These are phyloP conservation scores for Hymenochirus boettgeri DNA, from an alignment of 2,113 vertebrate genomes.

Conservation along the genomic window DNA sequence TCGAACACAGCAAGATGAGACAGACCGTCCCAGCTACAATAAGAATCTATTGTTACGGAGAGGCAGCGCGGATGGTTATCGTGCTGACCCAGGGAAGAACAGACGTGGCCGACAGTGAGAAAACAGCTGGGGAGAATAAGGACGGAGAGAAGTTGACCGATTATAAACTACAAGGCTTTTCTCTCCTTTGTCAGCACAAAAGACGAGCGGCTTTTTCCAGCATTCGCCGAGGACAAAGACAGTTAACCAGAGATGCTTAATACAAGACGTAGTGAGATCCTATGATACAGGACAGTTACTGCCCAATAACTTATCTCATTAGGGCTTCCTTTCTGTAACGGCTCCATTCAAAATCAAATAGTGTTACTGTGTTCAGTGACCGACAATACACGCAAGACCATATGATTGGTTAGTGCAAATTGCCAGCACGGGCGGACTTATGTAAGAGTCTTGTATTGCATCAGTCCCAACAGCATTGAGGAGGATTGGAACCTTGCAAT, in stretches of 20 bases:
- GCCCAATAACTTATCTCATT: constrained; percentile 10
- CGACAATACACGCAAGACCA: too few relatives aligned
- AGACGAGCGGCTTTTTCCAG: not conserved
- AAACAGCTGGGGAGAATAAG: constrained; percentile 35
- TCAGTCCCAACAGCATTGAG: too few relatives aligned
- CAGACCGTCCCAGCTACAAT: not conserved
- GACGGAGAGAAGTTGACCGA: not conserved
- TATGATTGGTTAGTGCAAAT: too few relatives aligned
- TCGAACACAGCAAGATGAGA: constrained; percentile 1
- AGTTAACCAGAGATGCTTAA: constrained; percentile 10
- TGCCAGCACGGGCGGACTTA: too few relatives aligned
- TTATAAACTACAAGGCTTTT: constrained; percentile 7
- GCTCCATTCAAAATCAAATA: too few relatives aligned
- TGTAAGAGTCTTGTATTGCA: too few relatives aligned
- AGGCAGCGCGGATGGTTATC: not conserved
- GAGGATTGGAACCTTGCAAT: too few relatives aligned
- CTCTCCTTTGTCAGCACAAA: constrained; percentile 25
- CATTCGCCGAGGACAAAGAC: constrained; percentile 23
- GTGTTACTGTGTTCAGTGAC: too few relatives aligned
- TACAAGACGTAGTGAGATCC: constrained; percentile 1
- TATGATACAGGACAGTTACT: not conserved
- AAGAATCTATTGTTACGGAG: not conserved
- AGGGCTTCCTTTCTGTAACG: not conserved
- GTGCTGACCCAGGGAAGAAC: constrained; percentile 13
- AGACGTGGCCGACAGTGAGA: not conserved